Evolutionary conservation across 1,140 invertebrate genomes (phyloP).

Genomic region (Zaprionus nigranus): DNA sequence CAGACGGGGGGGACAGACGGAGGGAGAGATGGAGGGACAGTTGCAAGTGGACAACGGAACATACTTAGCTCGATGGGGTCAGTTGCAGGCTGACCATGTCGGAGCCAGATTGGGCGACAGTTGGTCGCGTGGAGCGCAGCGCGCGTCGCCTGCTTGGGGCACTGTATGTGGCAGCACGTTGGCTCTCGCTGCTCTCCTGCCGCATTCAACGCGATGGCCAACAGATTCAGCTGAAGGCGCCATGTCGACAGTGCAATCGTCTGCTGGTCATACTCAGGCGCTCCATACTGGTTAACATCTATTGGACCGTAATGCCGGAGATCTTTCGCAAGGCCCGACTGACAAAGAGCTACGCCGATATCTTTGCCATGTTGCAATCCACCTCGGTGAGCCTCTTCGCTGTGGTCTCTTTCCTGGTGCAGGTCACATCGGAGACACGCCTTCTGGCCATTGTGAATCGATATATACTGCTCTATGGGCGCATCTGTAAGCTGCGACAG

Average conservation of each 20-base stretch:
- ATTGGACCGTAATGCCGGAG: constrained; percentile 33
- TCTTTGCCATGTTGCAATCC: constrained; percentile 45
- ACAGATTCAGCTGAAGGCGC: constrained; percentile 33
- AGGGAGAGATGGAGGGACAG: neutral
- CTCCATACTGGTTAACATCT: constrained; percentile 49
- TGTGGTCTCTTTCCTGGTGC: constrained; percentile 54
- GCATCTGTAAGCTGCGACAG: constrained; percentile 39
- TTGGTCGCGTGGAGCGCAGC: constrained; percentile 33
- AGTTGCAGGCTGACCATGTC: constrained; percentile 52
- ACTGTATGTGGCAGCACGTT: constrained; percentile 52
- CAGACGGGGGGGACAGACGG: constrained; percentile 10
- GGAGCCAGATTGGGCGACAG: constrained; percentile 8
- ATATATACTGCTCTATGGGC: constrained; percentile 56
- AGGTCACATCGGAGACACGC: constrained; percentile 42
- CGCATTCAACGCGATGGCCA: constrained; percentile 15
- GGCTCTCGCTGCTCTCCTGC: constrained; percentile 51
- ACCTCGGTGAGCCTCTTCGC: constrained; percentile 55
- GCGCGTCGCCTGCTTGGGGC: constrained; percentile 47
- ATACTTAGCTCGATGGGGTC: constrained; percentile 6
- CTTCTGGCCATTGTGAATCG: constrained; percentile 58
- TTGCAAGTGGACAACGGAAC: neutral
- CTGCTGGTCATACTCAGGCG: constrained; percentile 55
- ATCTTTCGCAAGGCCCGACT: constrained; percentile 13
- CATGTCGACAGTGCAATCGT: constrained; percentile 40
- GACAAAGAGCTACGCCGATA: constrained; percentile 50